Base-by-base conservation (phyloP, 1,140 invertebrate genomes). In the Bombus pascuorum region DNA sequence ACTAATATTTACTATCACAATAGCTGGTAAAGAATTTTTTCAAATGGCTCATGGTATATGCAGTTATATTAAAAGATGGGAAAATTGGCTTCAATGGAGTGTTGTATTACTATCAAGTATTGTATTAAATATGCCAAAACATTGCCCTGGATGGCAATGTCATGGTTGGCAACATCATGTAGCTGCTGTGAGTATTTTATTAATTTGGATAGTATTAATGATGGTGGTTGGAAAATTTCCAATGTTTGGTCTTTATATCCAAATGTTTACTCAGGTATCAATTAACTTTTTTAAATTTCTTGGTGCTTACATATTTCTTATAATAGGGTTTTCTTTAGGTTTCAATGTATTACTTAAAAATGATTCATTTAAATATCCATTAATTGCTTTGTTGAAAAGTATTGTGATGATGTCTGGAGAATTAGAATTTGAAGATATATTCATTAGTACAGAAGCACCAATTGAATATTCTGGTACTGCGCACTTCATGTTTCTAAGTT, bases 351-450 rank as follows among this genome's bases (percentile, higher is more conserved):
- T 98, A 13, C 98, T 98, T 91, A 96, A 97, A 34, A 97, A 97
- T 89, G 96, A 96, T 9, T 96, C 97, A 0, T 98, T 98, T 91
- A 94, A 94, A 65, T 95, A 96, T 87, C 95, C 97, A 3, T 92
- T 96, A 1, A 94, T 96, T 79, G 96, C 96, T 1, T 91, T 98
- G 1, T 92, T 98, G 0, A 98, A 98, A 95, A 97, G 97, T 0
- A 96, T 98, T 6, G 97, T 98, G 70, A 98, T 98, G 98, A 98
- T 98, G 97, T 97, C 97, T 0, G 98, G 98, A 0, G 97, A 98
- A 92, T 93, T 98, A 47, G 98, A 98, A 92, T 98, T 97, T 89
- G 97, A 98, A 91, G 97, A 98, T 85, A 96, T 98, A 76, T 98
- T 98, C 91, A 98, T 97, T 90, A 95, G 96, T 32, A 94, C 97